Conservation (phyloP, 2,888 invertebrate species). For the Psylliodes chrysocephalus region DNA sequence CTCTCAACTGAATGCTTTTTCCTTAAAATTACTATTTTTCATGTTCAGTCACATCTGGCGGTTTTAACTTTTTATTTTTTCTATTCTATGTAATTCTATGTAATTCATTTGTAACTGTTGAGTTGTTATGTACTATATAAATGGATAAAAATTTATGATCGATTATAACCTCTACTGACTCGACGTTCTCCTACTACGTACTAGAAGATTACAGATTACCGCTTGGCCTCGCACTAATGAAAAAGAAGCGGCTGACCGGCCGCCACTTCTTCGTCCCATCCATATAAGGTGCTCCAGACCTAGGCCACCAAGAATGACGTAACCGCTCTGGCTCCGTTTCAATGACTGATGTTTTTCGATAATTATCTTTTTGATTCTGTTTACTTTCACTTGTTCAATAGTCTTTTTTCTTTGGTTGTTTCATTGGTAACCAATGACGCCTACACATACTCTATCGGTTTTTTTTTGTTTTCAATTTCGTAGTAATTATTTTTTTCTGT, state of each 20-base stretch:
- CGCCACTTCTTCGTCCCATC: constrained; percentile 34
- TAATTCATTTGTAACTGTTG: too few relatives aligned
- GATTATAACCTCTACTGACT: not conserved
- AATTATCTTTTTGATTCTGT: not conserved
- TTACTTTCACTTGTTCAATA: constrained; percentile 21
- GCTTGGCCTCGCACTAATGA: not conserved
- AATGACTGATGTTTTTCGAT: constrained; percentile 19
- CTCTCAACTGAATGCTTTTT: too few relatives aligned
- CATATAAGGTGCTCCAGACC: constrained; percentile 49
- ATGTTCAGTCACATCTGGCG: too few relatives aligned
- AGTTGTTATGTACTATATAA: too few relatives aligned
- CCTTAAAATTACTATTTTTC: too few relatives aligned
- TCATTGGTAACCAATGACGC: not conserved
- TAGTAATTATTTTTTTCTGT: too few relatives aligned
- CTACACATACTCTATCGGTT: not conserved
- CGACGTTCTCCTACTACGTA: not conserved
- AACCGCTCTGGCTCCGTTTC: constrained; percentile 26
- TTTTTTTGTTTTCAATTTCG: too few relatives aligned
- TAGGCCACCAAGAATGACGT: constrained; percentile 47
- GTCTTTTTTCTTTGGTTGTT: not conserved
- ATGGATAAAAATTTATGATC: too few relatives aligned
- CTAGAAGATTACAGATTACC: too few relatives aligned
- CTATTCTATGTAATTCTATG: too few relatives aligned
- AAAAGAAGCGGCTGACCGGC: constrained; percentile 12
- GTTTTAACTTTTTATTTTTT: too few relatives aligned